A percentile compares a stretch with the other conserved stretches of the same genome.
Conservation (phyloP, 2,113 vertebrate genomes). For the Boleophthalmus pectinirostris region DNA sequence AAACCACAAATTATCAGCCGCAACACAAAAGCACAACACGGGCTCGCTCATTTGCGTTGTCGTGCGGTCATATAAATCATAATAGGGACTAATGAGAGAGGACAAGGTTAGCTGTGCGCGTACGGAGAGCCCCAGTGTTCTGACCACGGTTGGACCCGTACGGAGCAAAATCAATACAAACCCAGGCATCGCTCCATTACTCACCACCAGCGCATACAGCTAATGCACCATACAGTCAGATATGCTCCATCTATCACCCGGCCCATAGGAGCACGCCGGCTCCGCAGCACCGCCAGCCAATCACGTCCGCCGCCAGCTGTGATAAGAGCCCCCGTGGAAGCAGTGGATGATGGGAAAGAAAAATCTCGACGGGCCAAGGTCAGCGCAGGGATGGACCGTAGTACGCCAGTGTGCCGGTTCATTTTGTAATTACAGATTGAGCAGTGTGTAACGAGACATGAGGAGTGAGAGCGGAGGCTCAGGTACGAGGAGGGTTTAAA, state of each 20-base stretch:
- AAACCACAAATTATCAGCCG: not conserved
- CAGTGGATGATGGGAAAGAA: conserved; percentile 21
- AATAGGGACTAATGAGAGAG: not conserved
- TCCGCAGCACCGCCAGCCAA: not conserved
- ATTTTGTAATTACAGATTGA: not conserved
- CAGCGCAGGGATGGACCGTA: not conserved
- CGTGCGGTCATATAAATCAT: not conserved
- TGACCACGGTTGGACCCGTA: not conserved
- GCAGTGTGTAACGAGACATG: not conserved
- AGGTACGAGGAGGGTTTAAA: too few relatives aligned
- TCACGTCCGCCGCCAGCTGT: conserved; percentile 22
- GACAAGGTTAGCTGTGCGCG: not conserved
- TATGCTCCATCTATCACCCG: conserved; percentile 24
- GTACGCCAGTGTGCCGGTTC: not conserved
- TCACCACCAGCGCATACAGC: conserved; percentile 12
- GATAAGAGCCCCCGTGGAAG: not conserved
- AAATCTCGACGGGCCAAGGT: conserved; percentile 10
- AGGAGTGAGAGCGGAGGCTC: not conserved
- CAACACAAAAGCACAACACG: not conserved
- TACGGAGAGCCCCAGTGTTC: not conserved
- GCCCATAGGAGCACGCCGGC: not conserved
- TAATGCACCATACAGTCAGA: conserved; percentile 2
- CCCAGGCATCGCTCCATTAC: not conserved
- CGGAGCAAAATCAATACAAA: conserved; percentile 12
- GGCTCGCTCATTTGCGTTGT: not conserved